Base-by-base conservation (phyloP, 2,113 vertebrate species). In the Suncus etruscus region DNA sequence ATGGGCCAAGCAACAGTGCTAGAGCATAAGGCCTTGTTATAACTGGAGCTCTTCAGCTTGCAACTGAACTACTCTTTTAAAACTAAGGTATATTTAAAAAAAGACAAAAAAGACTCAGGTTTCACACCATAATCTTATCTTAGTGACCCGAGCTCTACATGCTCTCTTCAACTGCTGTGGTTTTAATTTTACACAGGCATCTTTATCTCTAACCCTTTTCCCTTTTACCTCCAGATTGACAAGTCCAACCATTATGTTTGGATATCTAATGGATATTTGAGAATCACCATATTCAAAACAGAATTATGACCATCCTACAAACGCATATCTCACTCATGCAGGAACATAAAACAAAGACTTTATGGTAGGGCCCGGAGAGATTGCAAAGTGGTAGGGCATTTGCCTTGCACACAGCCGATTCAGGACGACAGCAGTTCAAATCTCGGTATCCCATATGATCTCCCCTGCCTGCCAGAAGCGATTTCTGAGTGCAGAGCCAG, bases 21-120 rank as follows among this genome's bases (percentile, higher is more conserved):
- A 98, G 97, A 98, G 94, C 94, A 6, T 97, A 97, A 97, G 86
- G 94, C 95, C 97, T 98, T 98, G 97, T 98, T 97, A 97, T 97
- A 98, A 97, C 97, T 98, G 96, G 97, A 97, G 97, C 96, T 97
- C 95, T 97, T 98, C 96, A 97, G 97, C 96, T 98, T 96, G 97
- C 95, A 97, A 92, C 97, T 98, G 97, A 98, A 97, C 97, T 97
- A 97, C 97, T 97, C 97, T 97, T 98, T 98, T 98, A 97, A 97
- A 97, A 97, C 96, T 96, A 97, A 98, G 97, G 96, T 97, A 97
- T 96, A 97, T 96, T 95, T 94, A 91, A 96, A 39, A 39, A 39
- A 39, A 39, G 39, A 39, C 3, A 39, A 39, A 39, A 39, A 39
- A 39, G 39, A 39, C 20, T 29, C 50, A 4, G 0, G 68, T 77